Conservation (phyloP, 2,113 vertebrate genomes). For the Colinus virginianus region DNA sequence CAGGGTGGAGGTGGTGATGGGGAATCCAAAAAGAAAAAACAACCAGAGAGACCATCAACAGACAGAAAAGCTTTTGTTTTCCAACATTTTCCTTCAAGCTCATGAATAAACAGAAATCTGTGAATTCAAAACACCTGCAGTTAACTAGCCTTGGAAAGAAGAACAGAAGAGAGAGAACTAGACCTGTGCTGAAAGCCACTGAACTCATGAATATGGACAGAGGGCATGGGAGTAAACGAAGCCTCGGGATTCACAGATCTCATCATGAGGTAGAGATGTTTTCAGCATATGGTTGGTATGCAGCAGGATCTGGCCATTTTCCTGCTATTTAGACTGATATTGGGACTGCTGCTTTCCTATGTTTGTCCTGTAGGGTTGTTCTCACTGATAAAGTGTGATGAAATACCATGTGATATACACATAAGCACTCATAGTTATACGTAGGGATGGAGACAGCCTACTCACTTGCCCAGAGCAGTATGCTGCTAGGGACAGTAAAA, state of each 20-base stretch:
- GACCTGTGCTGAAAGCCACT: background rate
- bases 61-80: conserved; percentile 26
- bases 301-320: background rate
- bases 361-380: background rate
- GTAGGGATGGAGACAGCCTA: background rate
- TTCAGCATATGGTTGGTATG: background rate
- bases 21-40: background rate
- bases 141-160: conserved; percentile 11
- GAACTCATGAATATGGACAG: conserved; percentile 42
- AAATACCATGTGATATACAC: background rate
- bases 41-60: background rate
- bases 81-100: conserved; percentile 22
- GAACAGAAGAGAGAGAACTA: conserved; percentile 3
- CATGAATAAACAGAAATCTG: conserved; percentile 34
- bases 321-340: background rate
- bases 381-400: background rate
- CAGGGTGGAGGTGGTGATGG: background rate
- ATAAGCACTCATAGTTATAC: background rate
- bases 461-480: fast-evolving
- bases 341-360: background rate
- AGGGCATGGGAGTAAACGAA: background rate
- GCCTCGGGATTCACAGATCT: background rate
- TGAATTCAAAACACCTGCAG: background rate
- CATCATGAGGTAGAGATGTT: background rate
- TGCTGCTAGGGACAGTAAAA: background rate